These are phyloP conservation scores for Dicroscelio sp. DNA, from an alignment of 2,888 invertebrate genomes.

Conservation along the genomic window DNA sequence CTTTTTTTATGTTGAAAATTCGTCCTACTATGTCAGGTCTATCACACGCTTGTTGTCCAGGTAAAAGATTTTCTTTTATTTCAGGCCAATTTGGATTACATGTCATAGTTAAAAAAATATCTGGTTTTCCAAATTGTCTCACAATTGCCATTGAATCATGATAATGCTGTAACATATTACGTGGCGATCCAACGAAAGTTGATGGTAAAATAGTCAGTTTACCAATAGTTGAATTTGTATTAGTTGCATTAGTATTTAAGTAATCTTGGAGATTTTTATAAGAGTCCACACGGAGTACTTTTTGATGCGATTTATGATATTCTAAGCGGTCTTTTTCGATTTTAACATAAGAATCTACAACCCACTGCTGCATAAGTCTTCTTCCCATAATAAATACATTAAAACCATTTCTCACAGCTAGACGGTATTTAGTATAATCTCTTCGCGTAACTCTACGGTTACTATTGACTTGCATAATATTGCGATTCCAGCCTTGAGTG, in stretches of 20 bases:
- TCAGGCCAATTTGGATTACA: slow-evolving; percentile 22
- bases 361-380: no score
- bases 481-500: background rate
- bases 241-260: background rate
- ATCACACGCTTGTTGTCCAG: slow-evolving; percentile 20
- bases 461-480: background rate
- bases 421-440: background rate
- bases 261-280: slow-evolving; percentile 7
- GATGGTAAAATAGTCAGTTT: slow-evolving; percentile 2
- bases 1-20: slow-evolving; percentile 19
- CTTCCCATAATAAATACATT: slow-evolving; percentile 5
- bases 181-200: slow-evolving; percentile 15
- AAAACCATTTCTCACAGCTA: background rate
- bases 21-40: slow-evolving; percentile 8
- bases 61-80: slow-evolving; percentile 27
- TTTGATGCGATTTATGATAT: no score
- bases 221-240: background rate
- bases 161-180: slow-evolving; percentile 33
- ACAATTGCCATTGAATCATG: slow-evolving; percentile 30
- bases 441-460: background rate
- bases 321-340: no score
- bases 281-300: background rate
- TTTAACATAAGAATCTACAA: no score
- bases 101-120: slow-evolving; percentile 20
- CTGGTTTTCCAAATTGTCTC: slow-evolving; percentile 26